Base-by-base conservation (phyloP, 2,888 invertebrate genomes). In the Drosophila emarginata region DNA sequence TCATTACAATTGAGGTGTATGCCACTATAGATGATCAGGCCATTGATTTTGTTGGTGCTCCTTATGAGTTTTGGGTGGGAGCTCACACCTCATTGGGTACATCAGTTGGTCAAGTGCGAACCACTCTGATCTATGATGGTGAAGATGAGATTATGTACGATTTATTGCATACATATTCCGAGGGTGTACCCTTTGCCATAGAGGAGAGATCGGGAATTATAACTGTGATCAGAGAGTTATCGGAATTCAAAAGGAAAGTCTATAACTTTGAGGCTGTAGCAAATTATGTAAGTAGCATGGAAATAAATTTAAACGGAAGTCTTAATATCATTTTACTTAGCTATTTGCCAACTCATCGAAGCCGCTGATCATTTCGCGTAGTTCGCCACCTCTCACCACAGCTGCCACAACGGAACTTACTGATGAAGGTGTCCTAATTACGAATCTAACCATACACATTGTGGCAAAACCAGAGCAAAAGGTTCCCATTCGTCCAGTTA, bases 121-220 rank as follows among this genome's bases (percentile, higher is more conserved):
- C 96, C 1, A 95, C 95, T 28, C 94, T 96, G 62, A 94, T 94
- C 3, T 94, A 95, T 80, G 94, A 95, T 62, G 94, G 93, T 58
- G 94, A 93, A 72, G 94, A 94, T 57, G 93, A 91, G 45, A 90
- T 92, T 1, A 93, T 96, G 75, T 97, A 96, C 88, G 97, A 97
- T 91, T 92, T 97, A 3, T 91, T 97, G 59, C 97, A 97, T 90
- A 95, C 96, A 76, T 97, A 97, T 89, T 95, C 96, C 80, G 97
- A 97, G 92, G 97, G 96, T 94, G 97, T 97, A n/a, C 97, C 97
- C 4, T 97, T 97, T 91, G 97, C 96, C 3, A 96, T 97, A 23
- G 97, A 97, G 92, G 97, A 97, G 90, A 93, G 95, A 69, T 96
- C 96, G 2, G 97, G 97, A 4, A 96, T 96, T 0, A 96, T 97